Base-by-base conservation (phyloP, 2,113 vertebrate genomes). In the Cyphomyrus plagiostoma region DNA sequence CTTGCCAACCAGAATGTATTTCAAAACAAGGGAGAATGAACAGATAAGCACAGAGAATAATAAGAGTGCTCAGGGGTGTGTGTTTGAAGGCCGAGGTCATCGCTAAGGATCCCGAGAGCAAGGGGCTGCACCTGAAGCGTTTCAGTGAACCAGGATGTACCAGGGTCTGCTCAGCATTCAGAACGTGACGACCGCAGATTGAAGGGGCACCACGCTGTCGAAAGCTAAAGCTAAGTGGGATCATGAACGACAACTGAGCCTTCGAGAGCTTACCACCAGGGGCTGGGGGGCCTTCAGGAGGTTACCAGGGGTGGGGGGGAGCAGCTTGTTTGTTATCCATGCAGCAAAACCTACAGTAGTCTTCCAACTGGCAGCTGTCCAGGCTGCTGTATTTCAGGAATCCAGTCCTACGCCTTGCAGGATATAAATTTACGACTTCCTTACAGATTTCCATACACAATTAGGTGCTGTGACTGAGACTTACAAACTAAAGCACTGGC, bases 371-470 rank as follows among this genome's bases (percentile, higher is more conserved):
- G 90, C 90, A 91, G 87, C 89, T 58, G 35, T 49, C 92, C 89
- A 90, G 91, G 89, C 66, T 85, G 30, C 50, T 39, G 10, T 46
- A n/a, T 82, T 50, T 74, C 50, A 80, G 45, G 26, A 49, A 49
- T 49, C 2, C 50, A 86, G 66, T 88, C n/a, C 53, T 84, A 10
- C 86, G 82, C 80, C 42, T 74, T 89, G 87, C 84, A 90, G 84
- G 84, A 83, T 87, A 89, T 89, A 45, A 45, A 88, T 89, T 90
- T 91, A 91, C 89, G 46, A 89, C 91, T 92, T 92, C 92, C 89
- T 49, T 26, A 8, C 84, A 85, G 50, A 52, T 77, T 84, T 88
- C 90, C 89, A 90, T 91, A 86, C 84, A 91, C 84, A 90, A 90
- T 89, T 56, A 58, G 74, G 77, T 88, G 89, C 88, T 90, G 89